A percentile compares a stretch with the other conserved stretches of the same genome.
These are phyloP conservation scores for Pyrochroa serraticornis DNA, from an alignment of 2,888 invertebrate species.

Conservation along the genomic window DNA sequence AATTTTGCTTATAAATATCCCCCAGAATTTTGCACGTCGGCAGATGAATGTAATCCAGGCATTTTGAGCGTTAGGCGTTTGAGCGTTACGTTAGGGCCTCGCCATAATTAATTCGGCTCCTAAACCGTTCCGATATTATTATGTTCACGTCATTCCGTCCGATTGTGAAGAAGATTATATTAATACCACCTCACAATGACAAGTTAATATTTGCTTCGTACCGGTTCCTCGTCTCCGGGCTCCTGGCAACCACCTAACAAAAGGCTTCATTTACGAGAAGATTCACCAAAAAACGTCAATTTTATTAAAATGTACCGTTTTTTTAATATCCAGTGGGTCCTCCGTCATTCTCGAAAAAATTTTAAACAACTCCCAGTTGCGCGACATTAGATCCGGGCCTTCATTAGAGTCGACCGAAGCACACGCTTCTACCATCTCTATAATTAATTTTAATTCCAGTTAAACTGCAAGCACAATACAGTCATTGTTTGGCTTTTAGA, in stretches of 20 bases:
- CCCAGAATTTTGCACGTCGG: too few species aligned
- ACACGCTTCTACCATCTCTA: constrained; percentile 11
- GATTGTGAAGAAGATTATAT: constrained; percentile 25
- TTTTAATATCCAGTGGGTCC: constrained; percentile 5
- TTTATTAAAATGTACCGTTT: constrained; percentile 9
- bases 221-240: constrained; percentile 11
- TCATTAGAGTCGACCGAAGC: constrained; percentile 14
- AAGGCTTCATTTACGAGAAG: constrained; percentile 22
- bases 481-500: constrained; percentile 32
- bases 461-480: constrained; percentile 30
- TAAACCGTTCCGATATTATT: constrained; percentile 2
- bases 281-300: constrained; percentile 2
- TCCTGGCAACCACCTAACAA: constrained; percentile 24
- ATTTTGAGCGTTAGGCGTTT: too few species aligned
- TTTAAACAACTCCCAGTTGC: neutral
- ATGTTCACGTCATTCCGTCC: constrained; percentile 14
- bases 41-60: too few species aligned
- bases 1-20: too few species aligned
- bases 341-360: neutral
- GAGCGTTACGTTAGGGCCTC: neutral
- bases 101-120: too few species aligned
- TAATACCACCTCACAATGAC: constrained; percentile 26
- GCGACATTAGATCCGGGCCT: neutral
- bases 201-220: constrained; percentile 28
- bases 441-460: constrained; percentile 34